A percentile compares a stretch with the other conserved stretches of the same genome.
phyloP scores from a whole-genome alignment of 2,888 invertebrate species.

The Pandemis cinnamomeana region DNA sequence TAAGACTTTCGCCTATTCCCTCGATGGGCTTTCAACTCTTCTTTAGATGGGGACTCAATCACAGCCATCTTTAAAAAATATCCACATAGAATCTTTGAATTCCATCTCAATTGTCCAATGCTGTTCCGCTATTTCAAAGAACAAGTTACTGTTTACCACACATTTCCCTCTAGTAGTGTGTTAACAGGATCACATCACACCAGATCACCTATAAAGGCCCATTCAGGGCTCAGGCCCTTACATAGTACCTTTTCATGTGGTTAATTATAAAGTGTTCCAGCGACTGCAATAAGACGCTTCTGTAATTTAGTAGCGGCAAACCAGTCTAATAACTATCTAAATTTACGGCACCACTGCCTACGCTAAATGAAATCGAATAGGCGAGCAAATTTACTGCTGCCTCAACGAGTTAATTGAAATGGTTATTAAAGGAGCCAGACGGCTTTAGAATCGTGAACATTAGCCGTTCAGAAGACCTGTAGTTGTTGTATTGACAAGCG shows the following conservation, averaged over 20 bases:
- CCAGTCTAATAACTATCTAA: slow-evolving; percentile 56
- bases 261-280: slow-evolving; percentile 52
- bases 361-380: slow-evolving; percentile 59
- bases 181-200: not conserved
- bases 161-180: not conserved
- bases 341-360: slow-evolving; percentile 54
- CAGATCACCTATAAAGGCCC: not conserved
- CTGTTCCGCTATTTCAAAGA: not conserved
- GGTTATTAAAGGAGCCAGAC: slow-evolving; percentile 34
- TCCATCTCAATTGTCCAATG: not conserved
- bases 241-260: slow-evolving; percentile 33
- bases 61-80: too few species aligned
- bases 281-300: slow-evolving; percentile 54
- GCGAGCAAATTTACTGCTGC: slow-evolving; percentile 57
- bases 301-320: slow-evolving; percentile 41
- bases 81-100: too few species aligned
- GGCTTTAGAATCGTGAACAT: not conserved
- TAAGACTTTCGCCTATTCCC: too few species aligned
- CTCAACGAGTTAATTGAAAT: slow-evolving; percentile 47
- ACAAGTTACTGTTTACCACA: not conserved
- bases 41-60: too few species aligned
- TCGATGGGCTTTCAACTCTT: too few species aligned
- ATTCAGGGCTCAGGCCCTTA: not conserved
- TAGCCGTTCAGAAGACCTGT: slow-evolving; percentile 6
- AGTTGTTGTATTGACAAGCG: slow-evolving; percentile 1